Evolutionary conservation across 1,140 invertebrate genomes (phyloP).

Genomic region (Drosophila elegans): DNA sequence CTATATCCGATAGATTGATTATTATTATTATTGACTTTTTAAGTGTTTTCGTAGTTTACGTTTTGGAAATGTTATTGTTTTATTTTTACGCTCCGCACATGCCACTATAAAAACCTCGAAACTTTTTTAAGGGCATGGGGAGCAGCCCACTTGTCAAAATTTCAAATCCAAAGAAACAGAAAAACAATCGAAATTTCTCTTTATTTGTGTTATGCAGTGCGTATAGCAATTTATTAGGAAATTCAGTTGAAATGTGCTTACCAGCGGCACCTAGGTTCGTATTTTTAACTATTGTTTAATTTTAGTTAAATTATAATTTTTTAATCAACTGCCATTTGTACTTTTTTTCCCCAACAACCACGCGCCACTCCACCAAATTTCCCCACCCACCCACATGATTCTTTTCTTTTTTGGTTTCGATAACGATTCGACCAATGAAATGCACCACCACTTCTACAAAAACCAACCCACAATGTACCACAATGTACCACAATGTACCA

Average conservation of each 20-base stretch:
- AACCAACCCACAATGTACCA: slow-evolving; percentile 30
- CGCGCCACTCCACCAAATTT: slow-evolving; percentile 9
- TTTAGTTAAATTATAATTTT: slow-evolving; percentile 31
- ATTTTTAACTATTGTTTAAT: slow-evolving; percentile 47
- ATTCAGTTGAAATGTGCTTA: slow-evolving; percentile 84
- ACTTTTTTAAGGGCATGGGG: slow-evolving; percentile 23
- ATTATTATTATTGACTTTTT: slow-evolving; percentile 6
- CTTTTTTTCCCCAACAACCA: slow-evolving; percentile 2
- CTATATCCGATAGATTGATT: background rate
- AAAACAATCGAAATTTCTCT: slow-evolving; percentile 67
- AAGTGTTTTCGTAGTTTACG: slow-evolving; percentile 8
- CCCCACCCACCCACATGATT: slow-evolving; percentile 22
- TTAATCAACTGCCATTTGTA: slow-evolving; percentile 50
- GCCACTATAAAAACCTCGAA: slow-evolving; percentile 30
- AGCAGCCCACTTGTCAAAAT: slow-evolving; percentile 22
- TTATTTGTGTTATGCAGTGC: slow-evolving; percentile 76
- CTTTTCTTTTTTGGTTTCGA: slow-evolving; percentile 72
- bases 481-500: slow-evolving; percentile 30
- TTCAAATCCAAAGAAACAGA: slow-evolving; percentile 25
- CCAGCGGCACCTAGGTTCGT: slow-evolving; percentile 81
- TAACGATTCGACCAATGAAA: slow-evolving; percentile 37
- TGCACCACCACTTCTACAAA: slow-evolving; percentile 26
- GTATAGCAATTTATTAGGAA: slow-evolving; percentile 84
- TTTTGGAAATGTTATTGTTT: slow-evolving; percentile 5
- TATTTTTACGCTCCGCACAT: slow-evolving; percentile 4